Base-by-base conservation (phyloP, 1,140 invertebrate species). In the Gonioctena quinquepunctata region DNA sequence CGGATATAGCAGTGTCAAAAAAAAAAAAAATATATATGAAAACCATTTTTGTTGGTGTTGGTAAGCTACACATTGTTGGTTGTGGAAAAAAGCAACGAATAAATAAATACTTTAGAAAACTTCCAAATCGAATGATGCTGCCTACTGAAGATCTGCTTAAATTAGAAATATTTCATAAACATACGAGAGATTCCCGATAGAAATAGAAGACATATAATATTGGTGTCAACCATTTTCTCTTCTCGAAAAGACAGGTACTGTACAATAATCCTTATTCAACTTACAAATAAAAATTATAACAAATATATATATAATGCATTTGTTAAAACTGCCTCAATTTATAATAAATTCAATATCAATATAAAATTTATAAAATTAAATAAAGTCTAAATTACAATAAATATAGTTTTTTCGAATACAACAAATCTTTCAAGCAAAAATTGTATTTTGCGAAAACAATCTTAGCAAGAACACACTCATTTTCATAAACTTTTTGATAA, bases 281-380 rank as follows among this genome's bases (percentile, higher is more conserved):
- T 48, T 63, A 63, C 28, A 63, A 63, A 63, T 26, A 49, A 42
- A 28, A 63, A 63, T 18, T 63, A 48, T 63, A 63, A 63, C 61
- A 63, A 63, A 23, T 63, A 62, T 63, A 63, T 63, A 22, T 63
- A 63, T 63, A 22, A 28, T 63, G 21, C 57, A 48, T 49, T 63
- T 4, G 13, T 8, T 63, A 28, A 63, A 63, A 63, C 42, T 63
- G 27, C 28, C 33, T 18, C 49, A 48, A 16, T 11, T 48, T 42
- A 19, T 19, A 63, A 63, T 63, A 63, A 63, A 63, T 63, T 63
- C 23, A 63, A 63, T 63, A 49, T 49, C 61, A 49, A 63, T 63
- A 63, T 63, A 63, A 63, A 63, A 63, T 63, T 63, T 63, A 63
- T 63, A 63, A 63, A 63, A 63, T 63, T 63, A 63, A 63, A 63